Evolutionary conservation across 2,113 vertebrate species (phyloP).

Genomic region (Gallinago paraguaiae): DNA sequence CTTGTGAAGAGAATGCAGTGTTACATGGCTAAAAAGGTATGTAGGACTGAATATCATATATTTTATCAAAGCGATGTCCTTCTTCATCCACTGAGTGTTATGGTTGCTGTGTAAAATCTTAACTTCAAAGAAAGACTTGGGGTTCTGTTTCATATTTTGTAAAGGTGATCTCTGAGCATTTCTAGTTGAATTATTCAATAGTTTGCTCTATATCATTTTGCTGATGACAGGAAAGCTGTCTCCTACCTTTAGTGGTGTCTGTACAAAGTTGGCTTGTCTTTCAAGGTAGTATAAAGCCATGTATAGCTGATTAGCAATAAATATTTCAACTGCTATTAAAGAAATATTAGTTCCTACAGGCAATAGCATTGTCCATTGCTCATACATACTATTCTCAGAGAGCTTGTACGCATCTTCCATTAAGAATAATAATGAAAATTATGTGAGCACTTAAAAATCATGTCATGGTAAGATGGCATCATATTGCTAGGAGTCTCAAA

Average conservation of each 20-base stretch:
- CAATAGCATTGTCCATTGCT: not conserved
- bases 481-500: not conserved
- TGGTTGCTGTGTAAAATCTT: conserved; percentile 31
- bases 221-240: conserved; percentile 43
- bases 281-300: not conserved
- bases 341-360: not conserved
- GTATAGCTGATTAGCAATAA: conserved; percentile 47
- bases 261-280: conserved; percentile 9
- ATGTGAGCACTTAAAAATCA: not conserved
- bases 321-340: conserved; percentile 48
- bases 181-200: conserved; percentile 41
- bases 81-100: not conserved
- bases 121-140: conserved; percentile 47
- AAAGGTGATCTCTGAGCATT: conserved; percentile 40
- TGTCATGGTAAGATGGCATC: not conserved
- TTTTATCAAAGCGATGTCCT: conserved; percentile 38
- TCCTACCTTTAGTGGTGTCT: not conserved
- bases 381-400: not conserved
- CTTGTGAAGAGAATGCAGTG: conserved; percentile 23
- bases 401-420: not conserved
- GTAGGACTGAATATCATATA: conserved; percentile 22
- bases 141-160: conserved; percentile 55
- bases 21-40: conserved; percentile 19
- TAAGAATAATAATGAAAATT: not conserved
- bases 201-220: conserved; percentile 38